phyloP scores from a whole-genome alignment of 2,888 invertebrate species.

The Argyresthia albistria region DNA sequence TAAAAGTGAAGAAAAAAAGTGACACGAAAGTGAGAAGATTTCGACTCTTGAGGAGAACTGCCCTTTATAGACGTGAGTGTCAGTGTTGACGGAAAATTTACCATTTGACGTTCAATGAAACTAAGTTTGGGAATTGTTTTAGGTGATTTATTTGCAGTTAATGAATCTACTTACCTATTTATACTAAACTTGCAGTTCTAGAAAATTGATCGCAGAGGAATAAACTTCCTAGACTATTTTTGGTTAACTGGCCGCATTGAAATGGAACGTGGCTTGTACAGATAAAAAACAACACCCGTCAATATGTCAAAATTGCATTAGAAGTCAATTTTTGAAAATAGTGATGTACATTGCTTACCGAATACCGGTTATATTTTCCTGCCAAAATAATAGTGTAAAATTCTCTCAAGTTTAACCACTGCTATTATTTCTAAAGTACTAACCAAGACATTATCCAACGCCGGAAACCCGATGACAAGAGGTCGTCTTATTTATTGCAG shows the following conservation, averaged over 20 bases:
- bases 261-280: not conserved
- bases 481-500: constrained; percentile 41
- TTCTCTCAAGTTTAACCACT: too few species aligned
- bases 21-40: too few species aligned
- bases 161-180: too few species aligned
- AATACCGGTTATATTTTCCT: constrained; percentile 6
- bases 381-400: not conserved
- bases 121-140: too few species aligned
- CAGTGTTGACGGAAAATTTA: constrained; percentile 39
- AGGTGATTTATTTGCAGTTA: too few species aligned
- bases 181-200: too few species aligned
- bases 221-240: not conserved
- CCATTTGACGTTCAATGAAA: not conserved
- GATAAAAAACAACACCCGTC: constrained; percentile 2
- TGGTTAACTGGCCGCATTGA: constrained; percentile 2
- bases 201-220: too few species aligned
- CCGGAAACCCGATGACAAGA: constrained; percentile 49
- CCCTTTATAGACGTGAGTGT: constrained; percentile 53
- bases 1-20: too few species aligned
- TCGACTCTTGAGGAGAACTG: too few species aligned
- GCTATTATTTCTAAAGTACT: too few species aligned
- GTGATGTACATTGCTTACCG: constrained; percentile 21
- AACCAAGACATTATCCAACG: constrained; percentile 10
- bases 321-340: constrained; percentile 27
- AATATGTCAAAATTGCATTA: not conserved